Evolutionary conservation across 2,888 invertebrate genomes (phyloP).

Genomic region (Xestia sexstrigata): DNA sequence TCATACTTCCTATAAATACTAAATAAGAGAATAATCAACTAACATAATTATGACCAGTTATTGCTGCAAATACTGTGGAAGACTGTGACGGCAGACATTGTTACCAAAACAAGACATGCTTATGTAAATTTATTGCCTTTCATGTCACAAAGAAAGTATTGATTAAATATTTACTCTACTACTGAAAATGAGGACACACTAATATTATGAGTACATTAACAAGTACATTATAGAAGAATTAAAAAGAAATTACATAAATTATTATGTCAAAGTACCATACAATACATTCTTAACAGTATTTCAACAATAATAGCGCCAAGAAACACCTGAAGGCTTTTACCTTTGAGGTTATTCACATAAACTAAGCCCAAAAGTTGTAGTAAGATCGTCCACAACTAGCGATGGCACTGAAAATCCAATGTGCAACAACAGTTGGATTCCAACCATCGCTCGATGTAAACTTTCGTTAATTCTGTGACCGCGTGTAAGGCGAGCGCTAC

Average conservation of each 20-base stretch:
- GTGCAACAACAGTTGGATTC: slow-evolving; percentile 86
- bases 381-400: slow-evolving; percentile 87
- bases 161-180: slow-evolving; percentile 47
- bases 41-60: slow-evolving; percentile 23
- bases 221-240: neutral
- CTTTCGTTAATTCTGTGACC: slow-evolving; percentile 74
- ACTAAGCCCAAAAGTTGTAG: slow-evolving; percentile 73
- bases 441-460: slow-evolving; percentile 87
- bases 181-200: slow-evolving; percentile 26
- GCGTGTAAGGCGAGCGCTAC: slow-evolving; percentile 76
- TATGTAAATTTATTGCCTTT: slow-evolving; percentile 31
- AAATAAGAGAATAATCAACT: neutral
- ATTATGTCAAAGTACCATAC: slow-evolving; percentile 10
- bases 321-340: slow-evolving; percentile 62
- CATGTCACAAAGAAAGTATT: slow-evolving; percentile 46
- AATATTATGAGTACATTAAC: slow-evolving; percentile 20
- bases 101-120: slow-evolving; percentile 35
- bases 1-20: slow-evolving; percentile 20
- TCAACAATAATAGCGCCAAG: slow-evolving; percentile 40
- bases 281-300: slow-evolving; percentile 40
- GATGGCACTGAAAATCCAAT: slow-evolving; percentile 89
- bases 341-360: slow-evolving; percentile 68
- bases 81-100: slow-evolving; percentile 6
- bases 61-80: slow-evolving; percentile 44
- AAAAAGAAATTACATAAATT: slow-evolving; percentile 15